Percentiles rank a stretch among this genome's conserved stretches.
phyloP scores from a whole-genome alignment of 2,113 vertebrate species.

The Mellivora capensis region DNA sequence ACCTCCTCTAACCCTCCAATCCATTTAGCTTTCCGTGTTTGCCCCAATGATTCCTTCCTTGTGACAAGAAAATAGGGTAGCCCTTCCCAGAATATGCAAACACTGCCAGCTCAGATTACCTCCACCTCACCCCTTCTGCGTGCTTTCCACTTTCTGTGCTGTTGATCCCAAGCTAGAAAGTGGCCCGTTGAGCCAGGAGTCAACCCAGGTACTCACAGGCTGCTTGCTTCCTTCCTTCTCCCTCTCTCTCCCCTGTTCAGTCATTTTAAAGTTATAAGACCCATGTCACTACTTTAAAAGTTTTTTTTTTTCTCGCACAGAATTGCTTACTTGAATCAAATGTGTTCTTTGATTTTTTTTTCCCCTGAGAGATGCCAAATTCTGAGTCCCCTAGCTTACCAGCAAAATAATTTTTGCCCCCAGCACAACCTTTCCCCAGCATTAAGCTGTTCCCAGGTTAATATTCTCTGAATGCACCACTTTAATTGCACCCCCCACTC shows the following conservation, averaged over 20 bases:
- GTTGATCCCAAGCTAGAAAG: not conserved
- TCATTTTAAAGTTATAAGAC: conserved; percentile 30
- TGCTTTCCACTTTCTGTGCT: not conserved
- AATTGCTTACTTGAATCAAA: conserved; percentile 48
- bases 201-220: not conserved
- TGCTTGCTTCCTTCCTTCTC: not conserved
- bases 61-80: conserved; percentile 57
- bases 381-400: not conserved
- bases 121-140: not conserved
- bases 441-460: not conserved
- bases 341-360: conserved; percentile 29
- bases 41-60: conserved; percentile 33
- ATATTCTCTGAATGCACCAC: not conserved
- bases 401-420: not conserved
- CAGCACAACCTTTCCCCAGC: not conserved
- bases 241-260: not conserved
- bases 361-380: not conserved
- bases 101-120: conserved; percentile 55
- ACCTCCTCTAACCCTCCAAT: not conserved
- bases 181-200: not conserved
- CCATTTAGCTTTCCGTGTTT: conserved; percentile 58
- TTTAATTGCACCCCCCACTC: not conserved
- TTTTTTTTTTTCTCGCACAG: not conserved
- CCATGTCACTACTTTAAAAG: not conserved
- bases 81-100: conserved; percentile 62